These are phyloP conservation scores for Ichneumon xanthorius DNA, from an alignment of 2,888 invertebrate genomes.

Conservation along the genomic window DNA sequence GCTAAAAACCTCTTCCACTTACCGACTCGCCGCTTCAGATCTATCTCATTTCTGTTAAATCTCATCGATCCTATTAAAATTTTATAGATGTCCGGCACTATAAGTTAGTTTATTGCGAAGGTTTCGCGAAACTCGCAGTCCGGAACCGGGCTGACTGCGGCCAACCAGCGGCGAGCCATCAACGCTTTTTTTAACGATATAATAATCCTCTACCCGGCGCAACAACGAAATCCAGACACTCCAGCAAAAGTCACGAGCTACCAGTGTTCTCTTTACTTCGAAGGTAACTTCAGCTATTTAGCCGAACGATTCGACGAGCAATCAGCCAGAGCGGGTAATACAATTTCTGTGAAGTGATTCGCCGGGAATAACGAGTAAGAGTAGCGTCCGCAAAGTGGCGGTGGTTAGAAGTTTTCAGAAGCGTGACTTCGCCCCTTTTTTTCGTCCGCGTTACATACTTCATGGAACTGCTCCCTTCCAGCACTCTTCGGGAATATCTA, in stretches of 20 bases:
- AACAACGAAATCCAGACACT: not conserved
- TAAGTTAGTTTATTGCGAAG: not conserved
- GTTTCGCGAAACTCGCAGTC: not conserved
- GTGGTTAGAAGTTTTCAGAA: constrained; percentile 11
- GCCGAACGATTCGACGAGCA: not conserved
- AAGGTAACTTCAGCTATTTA: not conserved
- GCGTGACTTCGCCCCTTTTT: constrained; percentile 16
- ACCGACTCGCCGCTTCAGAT: not conserved
- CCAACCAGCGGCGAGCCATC: not conserved
- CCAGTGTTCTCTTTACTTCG: not conserved
- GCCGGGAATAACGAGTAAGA: constrained; percentile 28
- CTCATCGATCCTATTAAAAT: not conserved
- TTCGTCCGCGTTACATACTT: constrained; percentile 6
- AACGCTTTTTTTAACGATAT: not conserved
- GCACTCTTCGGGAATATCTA: constrained; percentile 21
- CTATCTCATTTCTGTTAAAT: not conserved
- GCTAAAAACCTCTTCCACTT: not conserved
- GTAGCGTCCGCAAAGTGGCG: constrained; percentile 41
- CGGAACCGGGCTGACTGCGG: not conserved
- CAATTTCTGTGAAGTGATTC: constrained; percentile 45
- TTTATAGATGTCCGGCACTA: not conserved
- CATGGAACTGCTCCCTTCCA: constrained; percentile 19
- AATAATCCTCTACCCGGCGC: not conserved
- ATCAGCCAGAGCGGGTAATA: constrained; percentile 20
- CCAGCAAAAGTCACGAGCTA: not conserved